Base-by-base conservation (phyloP, 2,113 vertebrate species). In the Microcebus griseorufus region DNA sequence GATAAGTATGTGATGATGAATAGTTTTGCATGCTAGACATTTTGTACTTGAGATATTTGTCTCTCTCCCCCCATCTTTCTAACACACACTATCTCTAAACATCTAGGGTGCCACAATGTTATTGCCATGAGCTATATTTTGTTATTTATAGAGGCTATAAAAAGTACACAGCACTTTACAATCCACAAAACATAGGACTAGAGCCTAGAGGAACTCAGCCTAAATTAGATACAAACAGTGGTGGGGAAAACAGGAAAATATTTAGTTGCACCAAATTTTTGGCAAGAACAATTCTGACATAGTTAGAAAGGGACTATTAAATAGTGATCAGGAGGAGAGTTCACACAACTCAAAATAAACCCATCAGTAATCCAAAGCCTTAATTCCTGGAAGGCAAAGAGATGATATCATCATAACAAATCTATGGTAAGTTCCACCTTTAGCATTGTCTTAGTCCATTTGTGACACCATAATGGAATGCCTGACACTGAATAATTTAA, bases 71-170 rank as follows among this genome's bases (percentile, higher is more conserved):
- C 20, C 32, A 17, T 45, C 45, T 65, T 69, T 95, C 42, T 84
- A 78, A 53, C 27, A 94, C 23, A 95, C 14, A 70, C 69, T 72
- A n/a, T 34, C 75, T 85, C 83, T 86, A 92, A 92, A 97, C 27
- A 20, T 78, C 86, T 55, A 69, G 60, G 82, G 67, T 90, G 53
- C 93, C 95, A 96, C 55, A 93, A 42, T 97, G 76, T 72, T 97
- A 92, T 72, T 95, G 92, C 96, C 94, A 97, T 75, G 72, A 96
- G 95, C 96, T 88, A 48, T 91, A 92, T 89, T 96, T 80, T 96
- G 95, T 94, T 98, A 98, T 97, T 97, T 97, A 98, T 94, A 96
- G 94, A 95, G 88, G 67, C 88, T 95, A 94, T 97, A 95, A 96
- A 96, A 97, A 97, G 90, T 93, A 94, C 96, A 97, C 23, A 96